Percentiles rank a stretch among this genome's conserved stretches.
Conservation (phyloP, 1,140 invertebrate genomes). For the Alviniconcha marisindica region DNA sequence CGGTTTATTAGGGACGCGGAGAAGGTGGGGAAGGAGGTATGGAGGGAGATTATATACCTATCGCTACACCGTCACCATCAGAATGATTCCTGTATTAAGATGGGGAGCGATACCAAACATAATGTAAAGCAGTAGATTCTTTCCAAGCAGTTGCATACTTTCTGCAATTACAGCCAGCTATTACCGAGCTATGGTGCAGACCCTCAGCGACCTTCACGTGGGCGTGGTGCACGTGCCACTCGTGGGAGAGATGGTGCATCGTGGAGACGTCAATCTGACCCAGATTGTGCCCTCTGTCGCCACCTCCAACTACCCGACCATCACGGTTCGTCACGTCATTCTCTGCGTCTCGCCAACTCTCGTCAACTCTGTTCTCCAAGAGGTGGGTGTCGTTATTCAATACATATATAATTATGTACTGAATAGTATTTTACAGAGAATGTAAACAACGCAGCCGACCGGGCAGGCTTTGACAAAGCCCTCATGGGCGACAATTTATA, state of each 20-base stretch:
- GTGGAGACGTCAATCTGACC: not conserved
- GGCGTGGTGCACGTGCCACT: not conserved
- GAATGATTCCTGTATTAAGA: too few species aligned
- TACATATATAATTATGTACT: not conserved
- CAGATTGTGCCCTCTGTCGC: not conserved
- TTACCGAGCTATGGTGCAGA: not conserved
- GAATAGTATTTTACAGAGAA: not conserved
- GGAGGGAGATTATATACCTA: too few species aligned
- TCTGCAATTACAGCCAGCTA: not conserved
- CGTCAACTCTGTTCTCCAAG: not conserved
- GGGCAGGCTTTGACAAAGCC: not conserved
- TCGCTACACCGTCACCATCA: too few species aligned
- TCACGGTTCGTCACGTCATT: not conserved
- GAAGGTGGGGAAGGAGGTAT: too few species aligned
- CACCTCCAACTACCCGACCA: not conserved
- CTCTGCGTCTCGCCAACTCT: not conserved
- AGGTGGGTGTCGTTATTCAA: not conserved
- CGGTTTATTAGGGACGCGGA: too few species aligned
- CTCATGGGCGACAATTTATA: too few species aligned
- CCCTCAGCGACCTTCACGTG: not conserved
- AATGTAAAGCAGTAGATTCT: too few species aligned
- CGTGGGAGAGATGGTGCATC: not conserved
- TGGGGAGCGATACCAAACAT: too few species aligned
- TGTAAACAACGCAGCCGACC: not conserved
- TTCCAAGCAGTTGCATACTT: not conserved